Base-by-base conservation (phyloP, 2,888 invertebrate genomes). In the Harmothoe impar region DNA sequence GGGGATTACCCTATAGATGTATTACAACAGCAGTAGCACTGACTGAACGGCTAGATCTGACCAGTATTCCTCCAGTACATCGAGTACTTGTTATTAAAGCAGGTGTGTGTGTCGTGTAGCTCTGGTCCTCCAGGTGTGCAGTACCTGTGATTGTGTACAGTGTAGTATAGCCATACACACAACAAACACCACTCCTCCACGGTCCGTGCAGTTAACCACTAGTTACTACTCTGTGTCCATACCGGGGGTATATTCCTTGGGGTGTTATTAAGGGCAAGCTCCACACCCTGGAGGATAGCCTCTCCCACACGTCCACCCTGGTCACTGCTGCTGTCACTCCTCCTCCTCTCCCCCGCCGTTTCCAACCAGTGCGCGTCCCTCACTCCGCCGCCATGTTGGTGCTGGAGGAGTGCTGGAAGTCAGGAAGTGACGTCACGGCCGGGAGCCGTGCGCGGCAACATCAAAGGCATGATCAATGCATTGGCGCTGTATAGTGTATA, bases 291-390 rank as follows among this genome's bases (percentile, higher is more conserved):
- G 43, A 43, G 43, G 43, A 43, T 35, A 51, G 23, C 43, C 25
- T 29, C 35, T 17, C 78, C 78, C 17, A 72, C 20, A 20, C n/a
- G 12, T 62, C 12, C 20, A 62, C 72, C 72, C 31, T 72, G 72
- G 5, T 25, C 5, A 72, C 43, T 43, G 43, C 43, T 43, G n/a
- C n/a, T n/a, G n/a, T n/a, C n/a, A 43, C 43, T 43, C 3, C 43
- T 43, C 43, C 43, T 7, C 43, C 72, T n/a, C 43, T 23, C 33
- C 81, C 35, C 33, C 43, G 43, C n/a, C 84, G 84, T 84, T 25
- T 84, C 84, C 84, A 84, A 84, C 84, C 84, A 84, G 33, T 43
- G 84, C 29, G 84, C 84, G 84, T 84, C 84, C 84, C 29, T 84
- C 84, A 84, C 84, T 51, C 84, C 84, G 84, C 84, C 84, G 84